phyloP scores from a whole-genome alignment of 2,888 invertebrate genomes.

The Lathronympha strigana region DNA sequence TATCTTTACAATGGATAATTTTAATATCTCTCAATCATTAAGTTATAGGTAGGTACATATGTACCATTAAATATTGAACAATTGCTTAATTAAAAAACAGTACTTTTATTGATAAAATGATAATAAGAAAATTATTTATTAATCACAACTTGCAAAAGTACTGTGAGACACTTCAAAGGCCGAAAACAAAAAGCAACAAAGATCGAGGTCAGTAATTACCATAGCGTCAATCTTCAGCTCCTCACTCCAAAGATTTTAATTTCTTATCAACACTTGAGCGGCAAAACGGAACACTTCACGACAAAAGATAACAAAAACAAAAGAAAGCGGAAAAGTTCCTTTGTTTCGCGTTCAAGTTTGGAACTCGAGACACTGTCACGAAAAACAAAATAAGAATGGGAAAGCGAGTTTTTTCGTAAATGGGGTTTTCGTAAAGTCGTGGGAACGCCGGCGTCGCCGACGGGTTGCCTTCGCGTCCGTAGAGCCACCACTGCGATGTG shows the following conservation, averaged over 20 bases:
- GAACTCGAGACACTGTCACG: constrained; percentile 38
- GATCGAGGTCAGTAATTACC: constrained; percentile 40
- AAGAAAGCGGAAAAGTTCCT: constrained; percentile 42
- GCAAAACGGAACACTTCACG: constrained; percentile 45
- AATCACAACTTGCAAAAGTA: constrained; percentile 14
- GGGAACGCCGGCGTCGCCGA: constrained; percentile 48
- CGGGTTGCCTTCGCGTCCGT: constrained; percentile 67
- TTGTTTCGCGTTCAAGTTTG: constrained; percentile 44
- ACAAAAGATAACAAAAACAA: constrained; percentile 44
- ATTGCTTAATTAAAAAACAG: no score
- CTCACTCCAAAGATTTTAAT: constrained; percentile 39
- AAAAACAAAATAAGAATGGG: constrained; percentile 28
- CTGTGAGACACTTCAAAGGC: not conserved
- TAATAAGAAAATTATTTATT: no score
- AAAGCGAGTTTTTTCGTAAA: constrained; percentile 41
- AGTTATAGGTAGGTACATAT: no score
- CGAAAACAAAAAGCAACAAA: constrained; percentile 25
- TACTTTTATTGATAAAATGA: no score
- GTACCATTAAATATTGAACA: no score
- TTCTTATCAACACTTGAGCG: constrained; percentile 44
- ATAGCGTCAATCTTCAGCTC: constrained; percentile 35
- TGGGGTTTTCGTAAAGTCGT: constrained; percentile 51
- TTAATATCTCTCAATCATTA: no score
- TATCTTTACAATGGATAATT: no score
- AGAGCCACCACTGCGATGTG: constrained; percentile 72